These are phyloP conservation scores for Diorhabda elongata DNA, from an alignment of 1,140 invertebrate species.

Conservation along the genomic window DNA sequence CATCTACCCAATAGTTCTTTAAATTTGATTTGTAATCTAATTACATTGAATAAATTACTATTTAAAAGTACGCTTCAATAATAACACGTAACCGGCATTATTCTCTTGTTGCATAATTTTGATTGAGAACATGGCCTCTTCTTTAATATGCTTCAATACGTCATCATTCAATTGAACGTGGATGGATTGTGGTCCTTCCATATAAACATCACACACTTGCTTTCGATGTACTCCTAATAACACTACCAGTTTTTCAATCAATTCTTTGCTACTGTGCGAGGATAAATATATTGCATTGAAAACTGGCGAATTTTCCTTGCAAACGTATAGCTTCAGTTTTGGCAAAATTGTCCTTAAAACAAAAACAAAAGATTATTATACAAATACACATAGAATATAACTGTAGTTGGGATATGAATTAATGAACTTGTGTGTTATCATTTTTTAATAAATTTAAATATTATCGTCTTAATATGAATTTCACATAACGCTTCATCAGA, in stretches of 20 bases:
- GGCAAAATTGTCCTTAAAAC: conserved; percentile 63
- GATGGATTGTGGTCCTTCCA: conserved; percentile 71
- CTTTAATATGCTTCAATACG: conserved; percentile 61
- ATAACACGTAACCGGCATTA: conserved; percentile 36
- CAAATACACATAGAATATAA: no score
- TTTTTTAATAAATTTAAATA: no score
- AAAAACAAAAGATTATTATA: background rate
- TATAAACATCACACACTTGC: conserved; percentile 58
- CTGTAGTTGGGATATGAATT: no score
- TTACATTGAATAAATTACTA: conserved; percentile 6
- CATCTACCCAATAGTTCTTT: no score
- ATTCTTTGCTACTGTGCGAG: conserved; percentile 59
- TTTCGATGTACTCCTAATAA: conserved; percentile 56
- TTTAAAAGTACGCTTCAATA: conserved; percentile 36
- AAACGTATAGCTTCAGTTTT: conserved; percentile 75
- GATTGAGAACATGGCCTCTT: conserved; percentile 61
- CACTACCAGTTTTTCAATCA: conserved; percentile 62
- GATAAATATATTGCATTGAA: conserved; percentile 81
- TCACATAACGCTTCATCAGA: no score
- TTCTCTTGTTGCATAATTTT: conserved; percentile 52
- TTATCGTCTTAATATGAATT: no score
- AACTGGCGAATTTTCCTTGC: conserved; percentile 59
- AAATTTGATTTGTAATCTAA: no score
- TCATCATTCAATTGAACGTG: conserved; percentile 73
- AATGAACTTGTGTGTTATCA: no score